phyloP scores from a whole-genome alignment of 1,140 invertebrate species.

The Oryctes rhinoceros region DNA sequence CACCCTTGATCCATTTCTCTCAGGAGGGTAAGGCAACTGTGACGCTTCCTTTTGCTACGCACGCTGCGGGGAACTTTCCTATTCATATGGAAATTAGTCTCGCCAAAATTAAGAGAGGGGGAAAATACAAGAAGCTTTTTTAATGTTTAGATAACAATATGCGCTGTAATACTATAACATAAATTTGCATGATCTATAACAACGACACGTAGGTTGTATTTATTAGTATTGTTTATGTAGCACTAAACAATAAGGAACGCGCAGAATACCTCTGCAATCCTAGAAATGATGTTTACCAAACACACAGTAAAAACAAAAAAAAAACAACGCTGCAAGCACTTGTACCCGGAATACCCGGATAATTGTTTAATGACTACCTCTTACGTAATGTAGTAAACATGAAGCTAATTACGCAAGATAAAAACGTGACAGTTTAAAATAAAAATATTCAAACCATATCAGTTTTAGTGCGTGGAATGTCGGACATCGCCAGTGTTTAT shows the following conservation, averaged over 20 bases:
- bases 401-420: not conserved
- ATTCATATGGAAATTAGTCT: conserved; percentile 3
- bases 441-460: not conserved
- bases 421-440: not conserved
- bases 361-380: too few relatives aligned
- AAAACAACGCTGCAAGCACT: too few relatives aligned
- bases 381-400: not conserved
- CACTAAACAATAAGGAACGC: too few relatives aligned
- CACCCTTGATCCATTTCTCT: conserved; percentile 10
- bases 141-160: not conserved
- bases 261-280: too few relatives aligned
- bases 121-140: not conserved
- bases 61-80: not conserved
- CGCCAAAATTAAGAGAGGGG: not conserved
- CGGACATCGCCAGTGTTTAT: not conserved
- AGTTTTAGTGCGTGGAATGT: not conserved
- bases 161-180: not conserved
- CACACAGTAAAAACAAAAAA: too few relatives aligned
- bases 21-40: conserved; percentile 3
- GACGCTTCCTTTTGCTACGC: not conserved
- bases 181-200: too few relatives aligned
- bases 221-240: too few relatives aligned
- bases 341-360: too few relatives aligned
- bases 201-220: too few relatives aligned
- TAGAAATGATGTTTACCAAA: too few relatives aligned